These are phyloP conservation scores for Fukomys damarensis DNA, from an alignment of 2,113 vertebrate species.

Conservation along the genomic window DNA sequence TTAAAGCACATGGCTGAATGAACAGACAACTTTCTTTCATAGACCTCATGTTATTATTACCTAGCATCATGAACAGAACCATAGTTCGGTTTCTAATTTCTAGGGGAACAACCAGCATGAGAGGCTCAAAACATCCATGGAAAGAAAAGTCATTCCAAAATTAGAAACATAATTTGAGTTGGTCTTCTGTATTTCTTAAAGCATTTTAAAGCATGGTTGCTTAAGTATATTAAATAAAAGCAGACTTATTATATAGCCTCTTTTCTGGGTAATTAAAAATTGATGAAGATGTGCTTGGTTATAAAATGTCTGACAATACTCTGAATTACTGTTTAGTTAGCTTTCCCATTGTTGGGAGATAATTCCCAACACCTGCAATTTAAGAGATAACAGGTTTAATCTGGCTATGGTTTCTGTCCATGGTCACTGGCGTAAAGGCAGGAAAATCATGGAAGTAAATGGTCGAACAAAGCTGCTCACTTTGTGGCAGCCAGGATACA, in stretches of 20 bases:
- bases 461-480: too few species aligned
- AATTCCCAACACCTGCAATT: too few species aligned
- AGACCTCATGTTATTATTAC: not conserved
- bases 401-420: too few species aligned
- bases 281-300: not conserved
- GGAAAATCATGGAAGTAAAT: too few species aligned
- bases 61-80: not conserved
- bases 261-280: not conserved
- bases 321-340: not conserved
- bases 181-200: not conserved
- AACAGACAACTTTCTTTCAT: slow-evolving; percentile 2
- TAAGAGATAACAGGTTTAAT: too few species aligned
- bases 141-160: too few species aligned
- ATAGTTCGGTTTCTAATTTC: not conserved
- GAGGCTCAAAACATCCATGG: too few species aligned
- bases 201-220: not conserved
- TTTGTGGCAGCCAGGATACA: too few species aligned
- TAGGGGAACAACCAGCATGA: too few species aligned
- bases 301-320: not conserved
- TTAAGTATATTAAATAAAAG: slow-evolving; percentile 32
- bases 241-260: not conserved
- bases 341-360: too few species aligned
- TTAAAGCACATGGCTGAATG: not conserved
- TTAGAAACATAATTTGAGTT: not conserved
- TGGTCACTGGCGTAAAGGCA: too few species aligned